Conservation (phyloP, 92 coral and sea anemone genomes). For the Phenganax marumi region DNA sequence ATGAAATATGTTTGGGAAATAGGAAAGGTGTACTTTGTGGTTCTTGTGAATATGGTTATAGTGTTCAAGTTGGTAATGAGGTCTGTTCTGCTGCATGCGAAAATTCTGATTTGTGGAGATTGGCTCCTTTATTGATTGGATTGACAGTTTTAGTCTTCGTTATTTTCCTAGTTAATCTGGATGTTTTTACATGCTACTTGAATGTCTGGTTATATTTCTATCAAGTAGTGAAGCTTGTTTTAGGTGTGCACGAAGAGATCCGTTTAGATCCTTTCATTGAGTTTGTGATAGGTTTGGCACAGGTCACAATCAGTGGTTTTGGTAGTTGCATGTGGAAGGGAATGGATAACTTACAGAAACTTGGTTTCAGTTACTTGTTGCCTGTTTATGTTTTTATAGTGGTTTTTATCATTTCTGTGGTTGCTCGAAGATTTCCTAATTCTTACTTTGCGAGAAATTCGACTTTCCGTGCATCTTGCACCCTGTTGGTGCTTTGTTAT, state of each 20-base stretch:
- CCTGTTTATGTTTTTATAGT: constrained; percentile 72
- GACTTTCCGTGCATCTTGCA: constrained; percentile 83
- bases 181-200: constrained; percentile 79
- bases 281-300: constrained; percentile 67
- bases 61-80: constrained; percentile 70
- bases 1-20: constrained; percentile 61
- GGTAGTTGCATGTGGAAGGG: constrained; percentile 73
- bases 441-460: constrained; percentile 72
- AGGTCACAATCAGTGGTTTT: constrained; percentile 59
- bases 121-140: constrained; percentile 56
- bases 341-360: constrained; percentile 73
- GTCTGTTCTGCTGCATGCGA: constrained; percentile 55
- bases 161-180: constrained; percentile 71
- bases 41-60: constrained; percentile 53
- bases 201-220: constrained; percentile 97
- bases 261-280: constrained; percentile 61
- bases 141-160: constrained; percentile 62
- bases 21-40: constrained; percentile 78
- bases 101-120: constrained; percentile 55
- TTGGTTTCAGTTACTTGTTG: constrained; percentile 70
- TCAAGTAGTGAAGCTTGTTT: constrained; percentile 63
- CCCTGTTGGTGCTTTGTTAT: constrained; percentile 86
- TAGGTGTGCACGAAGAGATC: constrained; percentile 54
- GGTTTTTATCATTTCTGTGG: constrained; percentile 57
- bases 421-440: constrained; percentile 62